phyloP scores from a whole-genome alignment of 2,113 vertebrate species.

The Stercorarius parasiticus region DNA sequence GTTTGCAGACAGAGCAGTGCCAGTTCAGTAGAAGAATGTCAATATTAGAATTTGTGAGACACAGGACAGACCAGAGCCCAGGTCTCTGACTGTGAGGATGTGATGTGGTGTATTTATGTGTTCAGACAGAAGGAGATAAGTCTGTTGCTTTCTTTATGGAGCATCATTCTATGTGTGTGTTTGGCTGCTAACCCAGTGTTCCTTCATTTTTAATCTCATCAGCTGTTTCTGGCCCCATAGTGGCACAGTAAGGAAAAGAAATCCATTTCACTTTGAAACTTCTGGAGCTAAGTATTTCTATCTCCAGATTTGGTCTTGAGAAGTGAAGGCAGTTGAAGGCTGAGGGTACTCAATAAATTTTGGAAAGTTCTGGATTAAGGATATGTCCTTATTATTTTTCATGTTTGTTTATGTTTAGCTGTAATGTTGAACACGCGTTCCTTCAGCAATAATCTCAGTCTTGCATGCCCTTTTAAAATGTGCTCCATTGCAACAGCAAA shows the following conservation, averaged over 20 bases:
- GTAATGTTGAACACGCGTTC: not conserved
- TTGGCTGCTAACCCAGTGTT: not conserved
- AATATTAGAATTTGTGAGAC: not conserved
- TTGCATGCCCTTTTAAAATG: not conserved
- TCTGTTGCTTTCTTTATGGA: not conserved
- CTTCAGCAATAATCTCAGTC: not conserved
- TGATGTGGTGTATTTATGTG: fast-evolving
- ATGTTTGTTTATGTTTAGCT: not conserved
- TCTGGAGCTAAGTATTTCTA: not conserved
- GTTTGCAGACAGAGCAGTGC: not conserved
- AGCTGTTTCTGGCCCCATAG: not conserved
- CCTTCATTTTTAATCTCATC: not conserved
- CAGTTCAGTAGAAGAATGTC: not conserved
- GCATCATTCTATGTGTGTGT: not conserved
- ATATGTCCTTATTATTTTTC: not conserved
- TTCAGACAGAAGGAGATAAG: not conserved
- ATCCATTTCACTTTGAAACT: not conserved
- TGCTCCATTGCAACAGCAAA: not conserved
- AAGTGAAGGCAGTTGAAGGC: not conserved
- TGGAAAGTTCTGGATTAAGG: not conserved
- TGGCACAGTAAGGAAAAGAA: not conserved
- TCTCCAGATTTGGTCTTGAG: not conserved
- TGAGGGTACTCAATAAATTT: not conserved
- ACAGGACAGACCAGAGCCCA: not conserved
- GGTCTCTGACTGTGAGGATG: not conserved